Conservation (phyloP, 2,888 invertebrate species). For the Tetropium fuscum region DNA sequence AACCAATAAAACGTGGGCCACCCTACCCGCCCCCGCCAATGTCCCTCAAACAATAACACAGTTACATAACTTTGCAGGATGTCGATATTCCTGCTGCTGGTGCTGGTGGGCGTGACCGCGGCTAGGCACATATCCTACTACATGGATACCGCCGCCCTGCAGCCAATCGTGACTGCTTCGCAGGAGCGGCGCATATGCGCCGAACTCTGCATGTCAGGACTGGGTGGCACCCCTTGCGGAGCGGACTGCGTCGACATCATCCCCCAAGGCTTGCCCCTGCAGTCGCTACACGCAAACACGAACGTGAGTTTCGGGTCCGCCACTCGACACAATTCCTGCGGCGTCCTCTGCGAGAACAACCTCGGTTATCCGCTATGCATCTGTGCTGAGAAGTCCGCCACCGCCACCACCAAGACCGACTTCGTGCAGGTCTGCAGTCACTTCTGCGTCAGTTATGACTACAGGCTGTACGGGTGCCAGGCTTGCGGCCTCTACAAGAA, state of each 20-base stretch:
- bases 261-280: conserved; percentile 65
- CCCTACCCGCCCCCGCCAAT: background rate
- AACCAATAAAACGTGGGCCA: conserved; percentile 7
- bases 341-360: conserved; percentile 71
- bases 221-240: conserved; percentile 72
- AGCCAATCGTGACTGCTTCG: conserved; percentile 59
- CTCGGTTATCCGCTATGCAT: conserved; percentile 73
- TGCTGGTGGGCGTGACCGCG: conserved; percentile 52
- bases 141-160: conserved; percentile 53
- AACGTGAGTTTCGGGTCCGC: conserved; percentile 48
- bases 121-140: conserved; percentile 50
- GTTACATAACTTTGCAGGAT: conserved; percentile 54
- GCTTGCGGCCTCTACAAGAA: background rate
- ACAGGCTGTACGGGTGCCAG: conserved; percentile 62
- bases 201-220: conserved; percentile 63
- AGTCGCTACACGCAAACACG: conserved; percentile 32
- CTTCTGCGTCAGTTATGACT: conserved; percentile 66
- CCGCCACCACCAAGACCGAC: conserved; percentile 49
- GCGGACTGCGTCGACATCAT: conserved; percentile 67
- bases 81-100: conserved; percentile 56
- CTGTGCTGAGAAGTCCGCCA: conserved; percentile 56
- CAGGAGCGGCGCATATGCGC: conserved; percentile 64
- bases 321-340: conserved; percentile 70
- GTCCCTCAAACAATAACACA: conserved; percentile 21
- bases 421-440: conserved; percentile 68